A percentile compares a stretch with the other conserved stretches of the same genome.
Evolutionary conservation across 2,797 vertebrate species (phyloP).

Genomic region (Sebastolobus altivelis): DNA sequence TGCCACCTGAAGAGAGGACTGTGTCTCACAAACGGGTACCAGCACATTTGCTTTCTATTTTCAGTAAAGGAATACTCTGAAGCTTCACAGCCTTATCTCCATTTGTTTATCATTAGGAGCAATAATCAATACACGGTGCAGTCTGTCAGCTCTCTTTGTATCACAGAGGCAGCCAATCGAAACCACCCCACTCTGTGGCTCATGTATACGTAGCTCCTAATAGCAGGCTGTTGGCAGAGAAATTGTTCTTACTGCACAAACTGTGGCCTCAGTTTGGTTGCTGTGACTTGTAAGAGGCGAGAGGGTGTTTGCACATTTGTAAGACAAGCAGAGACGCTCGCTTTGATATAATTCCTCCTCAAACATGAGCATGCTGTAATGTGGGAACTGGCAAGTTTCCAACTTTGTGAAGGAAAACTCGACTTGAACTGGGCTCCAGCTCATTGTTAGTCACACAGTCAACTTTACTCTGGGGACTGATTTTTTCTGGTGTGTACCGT

Average conservation of each 20-base stretch:
- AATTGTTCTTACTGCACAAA: not conserved
- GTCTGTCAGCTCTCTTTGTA: not conserved
- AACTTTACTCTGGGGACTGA: not conserved
- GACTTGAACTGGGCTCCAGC: not conserved
- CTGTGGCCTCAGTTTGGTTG: not conserved
- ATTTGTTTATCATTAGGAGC: constrained; percentile 15
- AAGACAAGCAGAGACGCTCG: not conserved
- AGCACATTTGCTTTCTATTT: constrained; percentile 26
- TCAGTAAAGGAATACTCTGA: not conserved
- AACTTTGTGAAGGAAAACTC: not conserved
- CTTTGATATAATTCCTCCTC: not conserved
- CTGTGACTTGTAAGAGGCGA: not conserved
- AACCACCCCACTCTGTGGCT: not conserved
- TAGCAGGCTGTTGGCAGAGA: not conserved
- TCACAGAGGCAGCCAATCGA: not conserved
- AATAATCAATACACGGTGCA: constrained; percentile 36
- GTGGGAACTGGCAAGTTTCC: constrained; percentile 9
- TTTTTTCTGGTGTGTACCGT: not conserved
- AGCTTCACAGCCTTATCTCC: not conserved
- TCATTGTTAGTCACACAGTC: not conserved
- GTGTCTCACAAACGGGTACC: constrained; percentile 88
- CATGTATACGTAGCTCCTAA: not conserved
- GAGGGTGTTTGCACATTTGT: constrained; percentile 13
- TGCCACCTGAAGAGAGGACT: constrained; percentile 87
- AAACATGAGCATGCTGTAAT: not conserved